Evolutionary conservation across 2,797 vertebrate species (phyloP).

Genomic region (Malacoctenus gilli): DNA sequence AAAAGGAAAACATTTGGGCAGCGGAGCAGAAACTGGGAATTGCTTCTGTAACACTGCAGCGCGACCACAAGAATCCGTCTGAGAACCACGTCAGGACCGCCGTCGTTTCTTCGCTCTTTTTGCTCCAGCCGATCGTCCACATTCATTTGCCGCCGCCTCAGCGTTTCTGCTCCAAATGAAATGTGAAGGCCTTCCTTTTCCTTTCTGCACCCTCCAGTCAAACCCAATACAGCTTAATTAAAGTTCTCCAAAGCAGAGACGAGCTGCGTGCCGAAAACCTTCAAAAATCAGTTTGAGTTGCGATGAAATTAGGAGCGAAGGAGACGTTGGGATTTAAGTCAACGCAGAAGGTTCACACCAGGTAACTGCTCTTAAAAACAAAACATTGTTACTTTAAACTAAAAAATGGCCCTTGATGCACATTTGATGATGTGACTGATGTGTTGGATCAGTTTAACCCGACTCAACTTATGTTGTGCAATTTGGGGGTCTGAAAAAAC

Average conservation of each 20-base stretch:
- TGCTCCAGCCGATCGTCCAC: slow-evolving; percentile 83
- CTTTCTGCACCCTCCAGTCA: slow-evolving; percentile 82
- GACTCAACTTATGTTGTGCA: no score
- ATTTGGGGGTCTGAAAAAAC: no score
- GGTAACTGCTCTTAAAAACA: no score
- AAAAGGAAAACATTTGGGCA: slow-evolving; percentile 76
- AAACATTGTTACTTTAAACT: no score
- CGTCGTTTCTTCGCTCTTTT: slow-evolving; percentile 75
- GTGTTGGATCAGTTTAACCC: no score
- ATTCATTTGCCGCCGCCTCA: slow-evolving; percentile 91
- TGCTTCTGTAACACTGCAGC: slow-evolving; percentile 71
- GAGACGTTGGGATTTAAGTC: no score
- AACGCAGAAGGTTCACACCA: no score
- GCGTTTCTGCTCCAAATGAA: slow-evolving; percentile 86
- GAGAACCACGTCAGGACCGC: slow-evolving; percentile 75
- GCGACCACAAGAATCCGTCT: slow-evolving; percentile 80
- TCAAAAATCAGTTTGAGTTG: no score
- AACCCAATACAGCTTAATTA: slow-evolving; percentile 78
- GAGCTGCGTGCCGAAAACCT: no score
- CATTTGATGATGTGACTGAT: no score
- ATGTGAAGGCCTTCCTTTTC: slow-evolving; percentile 88
- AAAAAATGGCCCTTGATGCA: no score
- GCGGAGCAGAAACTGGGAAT: slow-evolving; percentile 66
- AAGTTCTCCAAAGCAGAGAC: slow-evolving; percentile 46
- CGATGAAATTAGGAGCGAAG: no score